Conservation (phyloP, 2,888 invertebrate species). For the Formica aserva region DNA sequence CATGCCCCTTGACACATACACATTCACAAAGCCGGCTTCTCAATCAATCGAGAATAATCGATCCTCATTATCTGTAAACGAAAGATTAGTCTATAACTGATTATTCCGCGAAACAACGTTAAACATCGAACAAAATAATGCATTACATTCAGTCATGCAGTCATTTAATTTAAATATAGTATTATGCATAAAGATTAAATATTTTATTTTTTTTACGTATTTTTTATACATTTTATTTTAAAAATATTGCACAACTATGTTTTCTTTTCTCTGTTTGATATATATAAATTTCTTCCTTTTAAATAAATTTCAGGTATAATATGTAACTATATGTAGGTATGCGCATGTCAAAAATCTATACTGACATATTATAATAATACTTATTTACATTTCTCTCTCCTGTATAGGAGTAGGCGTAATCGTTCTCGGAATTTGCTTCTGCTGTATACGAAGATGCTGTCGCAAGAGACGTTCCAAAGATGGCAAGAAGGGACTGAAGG, state of each 20-base stretch:
- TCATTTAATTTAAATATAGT: not conserved
- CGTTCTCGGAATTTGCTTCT: slow-evolving; percentile 94
- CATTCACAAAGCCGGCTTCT: not conserved
- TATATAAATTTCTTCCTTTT: not conserved
- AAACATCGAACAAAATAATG: not conserved
- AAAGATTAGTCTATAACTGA: not conserved
- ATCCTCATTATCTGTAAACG: not conserved
- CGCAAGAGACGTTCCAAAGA: slow-evolving; percentile 97
- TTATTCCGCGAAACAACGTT: not conserved
- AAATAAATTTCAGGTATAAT: not conserved
- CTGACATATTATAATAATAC: slow-evolving; percentile 29
- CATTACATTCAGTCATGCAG: not conserved
- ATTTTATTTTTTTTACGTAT: not conserved
- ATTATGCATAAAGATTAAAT: not conserved
- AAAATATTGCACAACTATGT: not conserved
- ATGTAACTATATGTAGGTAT: not conserved
- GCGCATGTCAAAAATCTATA: not conserved
- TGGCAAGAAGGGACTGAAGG: slow-evolving; percentile 97
- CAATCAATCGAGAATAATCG: slow-evolving; percentile 3
- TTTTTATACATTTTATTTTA: not conserved
- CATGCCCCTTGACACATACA: not conserved
- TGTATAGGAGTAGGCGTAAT: slow-evolving; percentile 90
- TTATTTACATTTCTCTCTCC: not conserved
- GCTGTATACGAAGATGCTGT: slow-evolving; percentile 96
- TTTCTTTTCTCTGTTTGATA: not conserved